Percentiles rank a stretch among this genome's conserved stretches.
phyloP scores from a whole-genome alignment of 2,888 invertebrate species.

The Aporophyla nigra region DNA sequence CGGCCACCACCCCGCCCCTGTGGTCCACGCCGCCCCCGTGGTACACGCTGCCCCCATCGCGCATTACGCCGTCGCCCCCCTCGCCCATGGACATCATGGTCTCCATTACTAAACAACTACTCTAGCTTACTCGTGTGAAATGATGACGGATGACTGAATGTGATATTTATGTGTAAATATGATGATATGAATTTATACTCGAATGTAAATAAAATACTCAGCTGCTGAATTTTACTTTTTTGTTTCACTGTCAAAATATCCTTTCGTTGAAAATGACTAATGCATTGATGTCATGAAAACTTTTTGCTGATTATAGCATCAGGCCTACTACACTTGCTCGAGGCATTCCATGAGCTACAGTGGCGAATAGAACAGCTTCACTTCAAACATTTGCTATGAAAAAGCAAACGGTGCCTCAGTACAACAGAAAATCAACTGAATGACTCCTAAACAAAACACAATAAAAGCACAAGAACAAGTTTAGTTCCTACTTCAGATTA shows the following conservation, averaged over 20 bases:
- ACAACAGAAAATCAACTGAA: constrained; percentile 22
- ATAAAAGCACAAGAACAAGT: constrained; percentile 26
- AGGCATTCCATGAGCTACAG: background rate
- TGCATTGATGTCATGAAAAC: background rate
- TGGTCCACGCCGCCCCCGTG: constrained; percentile 81
- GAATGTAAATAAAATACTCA: constrained; percentile 88
- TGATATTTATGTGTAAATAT: constrained; percentile 90
- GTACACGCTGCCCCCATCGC: constrained; percentile 80
- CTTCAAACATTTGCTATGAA: background rate
- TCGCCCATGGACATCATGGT: constrained; percentile 86
- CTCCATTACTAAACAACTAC: constrained; percentile 83
- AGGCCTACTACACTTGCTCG: background rate
- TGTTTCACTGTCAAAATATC: constrained; percentile 59
- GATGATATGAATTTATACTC: constrained; percentile 83
- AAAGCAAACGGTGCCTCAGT: background rate
- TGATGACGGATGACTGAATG: constrained; percentile 87
- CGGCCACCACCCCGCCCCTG: constrained; percentile 87
- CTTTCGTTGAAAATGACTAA: background rate
- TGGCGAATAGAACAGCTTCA: background rate
- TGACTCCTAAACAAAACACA: constrained; percentile 17
- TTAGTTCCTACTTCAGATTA: constrained; percentile 56
- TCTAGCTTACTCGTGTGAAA: constrained; percentile 77
- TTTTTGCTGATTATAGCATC: background rate
- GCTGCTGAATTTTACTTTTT: constrained; percentile 84
- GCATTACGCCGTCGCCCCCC: constrained; percentile 75